Base-by-base conservation (phyloP, 2,797 vertebrate genomes). In the Naso thynnoides region DNA sequence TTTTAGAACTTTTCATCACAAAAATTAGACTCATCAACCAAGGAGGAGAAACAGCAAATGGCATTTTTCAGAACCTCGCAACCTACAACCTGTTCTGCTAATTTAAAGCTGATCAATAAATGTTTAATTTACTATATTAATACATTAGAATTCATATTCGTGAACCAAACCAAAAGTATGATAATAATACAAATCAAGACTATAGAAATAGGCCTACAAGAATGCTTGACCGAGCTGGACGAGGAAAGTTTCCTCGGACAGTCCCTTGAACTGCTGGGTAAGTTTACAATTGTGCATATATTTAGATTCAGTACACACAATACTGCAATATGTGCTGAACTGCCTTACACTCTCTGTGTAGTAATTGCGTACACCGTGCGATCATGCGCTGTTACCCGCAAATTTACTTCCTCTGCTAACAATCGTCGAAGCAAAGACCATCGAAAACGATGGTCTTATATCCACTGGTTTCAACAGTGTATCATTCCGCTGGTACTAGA, bases 391-490 rank as follows among this genome's bases (percentile, higher is more conserved):
- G 67, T 58, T 78, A 24, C 6, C 44, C 21, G 45, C 76, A 61
- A 24, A 53, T 48, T 8, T 27, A 42, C 38, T 27, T 39, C 19
- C 13, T 45, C 55, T 16, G 18, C 58, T 5, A 26, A 48, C 13
- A 42, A 42, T 3, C 49, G 7, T 6, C 2, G 16, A 64, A 50
- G 10, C 21, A 8, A 92, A 93, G 92, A 95, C 95, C 94, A 88
- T 95, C 92, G 85, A 89, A 92, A 92, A 83, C 58, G 93, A 95
- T 93, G 95, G 94, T 94, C 95, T 92, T 90, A 88, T 11, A 49
- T 16, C 92, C 8, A 41, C 23, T 26, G 26, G 1, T 14, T 19
- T 44, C 33, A 1, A 33, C 6, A 0, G 0, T 10, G 45, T 93
- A 91, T 93, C 86, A 65, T 78, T 95, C 89, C 95, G 87, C 89